Evolutionary conservation across 2,113 vertebrate species (phyloP).

Genomic region (Chloropsis cyanopogon): DNA sequence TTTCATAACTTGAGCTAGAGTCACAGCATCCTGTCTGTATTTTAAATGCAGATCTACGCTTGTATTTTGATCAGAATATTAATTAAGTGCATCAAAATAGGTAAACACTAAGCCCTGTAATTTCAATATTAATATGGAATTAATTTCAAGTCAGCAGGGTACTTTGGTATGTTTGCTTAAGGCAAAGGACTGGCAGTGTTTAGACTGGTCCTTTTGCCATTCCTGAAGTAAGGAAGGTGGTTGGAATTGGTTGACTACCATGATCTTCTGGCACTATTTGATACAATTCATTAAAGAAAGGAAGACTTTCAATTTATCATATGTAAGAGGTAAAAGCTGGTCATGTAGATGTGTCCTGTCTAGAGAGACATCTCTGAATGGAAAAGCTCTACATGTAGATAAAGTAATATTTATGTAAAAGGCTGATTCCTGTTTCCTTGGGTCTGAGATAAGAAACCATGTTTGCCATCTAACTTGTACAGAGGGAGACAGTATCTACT

Average conservation of each 20-base stretch:
- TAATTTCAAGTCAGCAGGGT: background rate
- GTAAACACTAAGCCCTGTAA: background rate
- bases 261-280: background rate
- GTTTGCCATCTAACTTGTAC: background rate
- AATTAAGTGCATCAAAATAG: background rate
- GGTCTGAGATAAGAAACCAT: background rate
- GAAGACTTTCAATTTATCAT: background rate
- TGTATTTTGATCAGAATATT: background rate
- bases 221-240: background rate
- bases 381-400: background rate
- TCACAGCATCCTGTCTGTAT: background rate
- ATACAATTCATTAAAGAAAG: background rate
- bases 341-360: background rate
- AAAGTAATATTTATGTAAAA: background rate
- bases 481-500: background rate
- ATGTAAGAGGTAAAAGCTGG: background rate
- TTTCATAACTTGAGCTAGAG: background rate
- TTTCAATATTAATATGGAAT: background rate
- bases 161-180: background rate
- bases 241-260: background rate
- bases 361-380: background rate
- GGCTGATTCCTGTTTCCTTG: background rate
- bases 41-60: background rate
- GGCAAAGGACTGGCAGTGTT: background rate
- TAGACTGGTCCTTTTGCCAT: background rate